These are phyloP conservation scores for Manis javanica DNA, from an alignment of 2,797 vertebrate genomes.

Conservation along the genomic window DNA sequence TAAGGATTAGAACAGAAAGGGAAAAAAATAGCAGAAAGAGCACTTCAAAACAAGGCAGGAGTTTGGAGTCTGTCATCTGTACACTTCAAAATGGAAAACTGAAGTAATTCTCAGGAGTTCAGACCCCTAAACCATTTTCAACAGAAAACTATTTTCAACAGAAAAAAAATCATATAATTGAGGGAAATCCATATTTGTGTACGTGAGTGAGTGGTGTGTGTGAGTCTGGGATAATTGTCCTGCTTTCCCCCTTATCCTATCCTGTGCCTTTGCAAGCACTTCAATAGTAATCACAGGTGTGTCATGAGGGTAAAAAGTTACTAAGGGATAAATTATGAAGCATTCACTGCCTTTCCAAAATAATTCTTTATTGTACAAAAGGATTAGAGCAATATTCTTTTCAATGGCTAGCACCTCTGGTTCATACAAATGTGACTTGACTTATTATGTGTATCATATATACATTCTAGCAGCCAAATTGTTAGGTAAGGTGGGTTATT, in stretches of 20 bases:
- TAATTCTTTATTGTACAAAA: not conserved
- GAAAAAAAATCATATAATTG: not conserved
- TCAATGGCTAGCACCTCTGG: not conserved
- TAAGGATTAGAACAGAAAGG: not conserved
- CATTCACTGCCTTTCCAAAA: not conserved
- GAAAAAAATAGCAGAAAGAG: not conserved
- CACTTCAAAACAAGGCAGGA: not conserved
- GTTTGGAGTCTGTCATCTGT: not conserved
- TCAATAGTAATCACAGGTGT: not conserved
- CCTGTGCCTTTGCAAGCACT: not conserved
- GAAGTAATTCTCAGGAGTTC: conserved; percentile 8
- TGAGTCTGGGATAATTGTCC: not conserved
- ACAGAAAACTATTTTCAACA: not conserved
- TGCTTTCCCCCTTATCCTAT: not conserved
- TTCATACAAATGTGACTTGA: conserved; percentile 17
- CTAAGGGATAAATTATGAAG: conserved; percentile 12
- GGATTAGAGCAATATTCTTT: not conserved
- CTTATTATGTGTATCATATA: not conserved
- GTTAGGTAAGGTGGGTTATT: not conserved
- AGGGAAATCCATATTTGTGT: not conserved
- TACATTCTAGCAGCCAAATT: not conserved
- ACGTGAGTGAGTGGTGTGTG: too few relatives aligned
- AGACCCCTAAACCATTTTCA: not conserved
- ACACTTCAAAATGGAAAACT: not conserved
- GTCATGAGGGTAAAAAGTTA: not conserved